Evolutionary conservation across 2,888 invertebrate genomes (phyloP).

Genomic region (Lapara coniferarum): DNA sequence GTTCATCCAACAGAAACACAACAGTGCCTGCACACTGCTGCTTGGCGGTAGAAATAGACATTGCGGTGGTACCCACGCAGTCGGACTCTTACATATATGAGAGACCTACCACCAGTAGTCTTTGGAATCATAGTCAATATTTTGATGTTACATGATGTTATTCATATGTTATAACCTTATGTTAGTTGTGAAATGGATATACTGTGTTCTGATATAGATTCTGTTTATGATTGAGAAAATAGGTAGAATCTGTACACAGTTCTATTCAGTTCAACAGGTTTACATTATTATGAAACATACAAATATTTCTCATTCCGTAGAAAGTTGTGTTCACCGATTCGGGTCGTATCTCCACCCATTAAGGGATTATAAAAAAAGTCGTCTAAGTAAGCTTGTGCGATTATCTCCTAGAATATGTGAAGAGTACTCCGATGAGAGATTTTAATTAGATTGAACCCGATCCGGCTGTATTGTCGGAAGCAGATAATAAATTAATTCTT

Average conservation of each 20-base stretch:
- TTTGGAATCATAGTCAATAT: no score
- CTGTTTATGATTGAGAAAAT: neutral
- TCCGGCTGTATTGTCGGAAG: slow-evolving; percentile 44
- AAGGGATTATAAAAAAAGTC: slow-evolving; percentile 28
- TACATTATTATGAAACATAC: slow-evolving; percentile 11
- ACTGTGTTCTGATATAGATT: no score
- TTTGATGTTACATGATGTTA: no score
- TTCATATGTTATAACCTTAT: no score
- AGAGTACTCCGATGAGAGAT: slow-evolving; percentile 34
- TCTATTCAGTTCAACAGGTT: neutral
- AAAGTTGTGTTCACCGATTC: slow-evolving; percentile 21
- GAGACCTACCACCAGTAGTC: no score
- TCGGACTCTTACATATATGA: no score
- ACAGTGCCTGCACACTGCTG: no score
- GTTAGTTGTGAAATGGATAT: no score
- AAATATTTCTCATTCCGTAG: slow-evolving; percentile 20
- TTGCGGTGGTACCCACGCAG: no score
- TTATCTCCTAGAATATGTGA: slow-evolving; percentile 21
- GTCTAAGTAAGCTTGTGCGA: slow-evolving; percentile 13
- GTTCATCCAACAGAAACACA: no score
- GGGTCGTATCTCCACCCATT: slow-evolving; percentile 22
- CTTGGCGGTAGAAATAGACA: no score
- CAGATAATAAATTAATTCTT: slow-evolving; percentile 58
- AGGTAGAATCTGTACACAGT: neutral
- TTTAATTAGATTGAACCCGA: slow-evolving; percentile 41